phyloP scores from a whole-genome alignment of 2,797 vertebrate genomes.

The Margarornis squamiger region DNA sequence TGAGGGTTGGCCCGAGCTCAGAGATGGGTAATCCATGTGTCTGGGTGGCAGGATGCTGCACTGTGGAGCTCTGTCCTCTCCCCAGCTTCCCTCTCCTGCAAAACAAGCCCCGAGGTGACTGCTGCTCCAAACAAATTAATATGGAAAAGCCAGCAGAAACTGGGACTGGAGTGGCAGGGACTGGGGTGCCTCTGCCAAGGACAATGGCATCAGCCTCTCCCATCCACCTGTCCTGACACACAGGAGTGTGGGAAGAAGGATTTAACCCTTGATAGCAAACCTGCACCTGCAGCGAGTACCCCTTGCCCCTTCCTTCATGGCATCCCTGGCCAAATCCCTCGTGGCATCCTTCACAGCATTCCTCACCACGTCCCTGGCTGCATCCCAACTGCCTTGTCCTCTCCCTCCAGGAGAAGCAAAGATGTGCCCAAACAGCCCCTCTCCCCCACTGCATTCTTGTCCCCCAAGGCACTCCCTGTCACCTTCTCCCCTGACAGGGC shows the following conservation, averaged over 20 bases:
- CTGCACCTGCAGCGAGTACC: background rate
- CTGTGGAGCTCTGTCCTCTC: background rate
- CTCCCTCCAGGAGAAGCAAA: background rate
- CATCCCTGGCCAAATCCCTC: too few species aligned
- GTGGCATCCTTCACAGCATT: background rate
- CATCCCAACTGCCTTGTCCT: too few species aligned
- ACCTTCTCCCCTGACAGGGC: fast-evolving
- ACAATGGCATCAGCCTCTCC: background rate
- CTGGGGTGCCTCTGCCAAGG: background rate
- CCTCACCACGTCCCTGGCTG: too few species aligned
- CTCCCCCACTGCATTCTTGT: fast-evolving
- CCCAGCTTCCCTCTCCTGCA: background rate
- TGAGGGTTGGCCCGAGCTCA: fast-evolving
- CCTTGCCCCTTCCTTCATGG: too few species aligned
- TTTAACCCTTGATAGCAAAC: background rate
- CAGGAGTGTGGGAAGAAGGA: background rate
- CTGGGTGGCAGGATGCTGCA: background rate
- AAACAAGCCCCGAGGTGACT: fast-evolving
- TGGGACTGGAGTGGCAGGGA: background rate
- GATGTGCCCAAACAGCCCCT: background rate
- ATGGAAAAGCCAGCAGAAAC: background rate
- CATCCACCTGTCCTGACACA: background rate
- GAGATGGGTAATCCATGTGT: fast-evolving
- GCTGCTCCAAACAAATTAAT: background rate
- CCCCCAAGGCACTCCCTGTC: background rate